phyloP scores from a whole-genome alignment of 2,888 invertebrate species.

The Gortyna flavago region DNA sequence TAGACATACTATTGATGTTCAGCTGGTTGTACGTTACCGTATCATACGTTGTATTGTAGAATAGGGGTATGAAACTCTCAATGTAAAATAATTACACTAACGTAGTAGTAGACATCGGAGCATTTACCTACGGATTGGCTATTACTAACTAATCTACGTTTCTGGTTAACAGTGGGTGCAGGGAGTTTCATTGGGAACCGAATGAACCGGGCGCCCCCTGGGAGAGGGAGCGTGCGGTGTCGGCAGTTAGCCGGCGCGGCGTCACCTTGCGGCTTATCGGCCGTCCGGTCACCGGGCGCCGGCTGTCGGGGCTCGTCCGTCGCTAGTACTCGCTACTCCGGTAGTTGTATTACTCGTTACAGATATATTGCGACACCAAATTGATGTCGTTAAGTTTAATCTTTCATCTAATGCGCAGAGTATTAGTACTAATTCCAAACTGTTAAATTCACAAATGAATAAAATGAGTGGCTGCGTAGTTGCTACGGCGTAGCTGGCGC shows the following conservation, averaged over 20 bases:
- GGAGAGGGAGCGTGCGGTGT: constrained; percentile 69
- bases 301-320: constrained; percentile 68
- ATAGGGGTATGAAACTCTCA: neutral
- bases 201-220: constrained; percentile 72
- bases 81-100: constrained; percentile 21
- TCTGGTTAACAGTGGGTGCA: constrained; percentile 69
- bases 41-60: constrained; percentile 5
- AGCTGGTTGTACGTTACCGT: constrained; percentile 51
- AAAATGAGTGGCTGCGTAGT: constrained; percentile 8
- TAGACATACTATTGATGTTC: constrained; percentile 64
- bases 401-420: constrained; percentile 58
- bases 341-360: constrained; percentile 54
- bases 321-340: constrained; percentile 56
- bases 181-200: constrained; percentile 70
- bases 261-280: constrained; percentile 84
- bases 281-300: constrained; percentile 75
- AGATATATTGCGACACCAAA: constrained; percentile 67
- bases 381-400: constrained; percentile 63
- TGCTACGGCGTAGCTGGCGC: constrained; percentile 43
- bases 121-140: constrained; percentile 63
- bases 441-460: constrained; percentile 33
- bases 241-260: constrained; percentile 77
- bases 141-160: constrained; percentile 77
- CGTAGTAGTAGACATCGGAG: constrained; percentile 23
- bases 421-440: constrained; percentile 41